phyloP scores from a whole-genome alignment of 1,140 invertebrate species.

The Papilio aristodemus region DNA sequence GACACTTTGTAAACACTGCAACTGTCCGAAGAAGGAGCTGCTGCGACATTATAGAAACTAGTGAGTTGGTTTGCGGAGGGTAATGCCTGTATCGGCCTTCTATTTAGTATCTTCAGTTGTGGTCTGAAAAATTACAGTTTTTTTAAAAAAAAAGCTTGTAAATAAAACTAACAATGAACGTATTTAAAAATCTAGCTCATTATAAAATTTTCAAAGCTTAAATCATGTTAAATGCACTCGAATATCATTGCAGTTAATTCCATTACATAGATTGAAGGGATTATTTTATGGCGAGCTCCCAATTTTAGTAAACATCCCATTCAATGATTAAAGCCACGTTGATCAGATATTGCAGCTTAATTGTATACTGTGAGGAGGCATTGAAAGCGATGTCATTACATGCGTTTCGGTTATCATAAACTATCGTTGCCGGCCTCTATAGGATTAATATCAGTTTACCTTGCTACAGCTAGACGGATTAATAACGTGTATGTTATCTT shows the following conservation, averaged over 20 bases:
- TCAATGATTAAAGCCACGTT: background rate
- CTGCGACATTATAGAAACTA: slow-evolving; percentile 43
- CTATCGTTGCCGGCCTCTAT: too few relatives aligned
- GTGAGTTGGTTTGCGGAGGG: slow-evolving; percentile 49
- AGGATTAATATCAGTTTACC: too few relatives aligned
- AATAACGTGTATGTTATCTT: too few relatives aligned
- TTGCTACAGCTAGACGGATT: too few relatives aligned
- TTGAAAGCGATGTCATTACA: background rate
- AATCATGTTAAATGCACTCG: too few relatives aligned
- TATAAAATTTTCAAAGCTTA: too few relatives aligned
- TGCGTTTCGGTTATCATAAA: background rate
- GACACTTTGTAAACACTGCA: slow-evolving; percentile 86
- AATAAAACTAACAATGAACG: too few relatives aligned
- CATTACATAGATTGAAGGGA: too few relatives aligned
- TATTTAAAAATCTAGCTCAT: too few relatives aligned
- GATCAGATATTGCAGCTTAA: background rate
- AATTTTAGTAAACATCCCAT: background rate
- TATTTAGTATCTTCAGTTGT: slow-evolving; percentile 63
- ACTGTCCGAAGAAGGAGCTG: slow-evolving; percentile 66
- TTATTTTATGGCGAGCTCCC: too few relatives aligned
- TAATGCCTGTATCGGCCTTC: slow-evolving; percentile 47
- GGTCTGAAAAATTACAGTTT: slow-evolving; percentile 49
- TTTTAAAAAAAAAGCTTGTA: background rate
- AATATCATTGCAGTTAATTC: too few relatives aligned
- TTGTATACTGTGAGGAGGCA: background rate